Conservation (phyloP, 1,140 invertebrate species). For the Drosophila melanogaster region Release_6_plus_ISO1_MT NT_033777.3:10943001-10943500, state of each 20-base stretch:
- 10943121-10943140: constrained; percentile 72
- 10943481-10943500: too few relatives aligned
- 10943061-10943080: constrained; percentile 84
- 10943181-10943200: constrained; percentile 37
- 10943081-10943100: constrained; percentile 78
- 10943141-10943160: constrained; percentile 82
- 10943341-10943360: constrained; percentile 67
- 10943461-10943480: too few relatives aligned
- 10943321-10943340: constrained; percentile 68
- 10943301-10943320: constrained; percentile 62
- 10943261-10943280: constrained; percentile 45
- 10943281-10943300: constrained; percentile 43
- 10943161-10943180: constrained; percentile 71
- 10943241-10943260: constrained; percentile 48
- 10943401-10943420: constrained; percentile 23
- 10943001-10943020: constrained; percentile 45
- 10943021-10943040: constrained; percentile 59
- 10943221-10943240: background rate
- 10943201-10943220: constrained; percentile 17
- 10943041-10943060: constrained; percentile 84
- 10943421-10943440: background rate
- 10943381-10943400: background rate
- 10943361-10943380: constrained; percentile 59
- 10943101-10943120: background rate
- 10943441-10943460: too few relatives aligned